Evolutionary conservation across 2,113 vertebrate species (phyloP), one percentile per base, ranked within the genome.

Genomic region (Xenotilapia caudafasciata): DNA sequence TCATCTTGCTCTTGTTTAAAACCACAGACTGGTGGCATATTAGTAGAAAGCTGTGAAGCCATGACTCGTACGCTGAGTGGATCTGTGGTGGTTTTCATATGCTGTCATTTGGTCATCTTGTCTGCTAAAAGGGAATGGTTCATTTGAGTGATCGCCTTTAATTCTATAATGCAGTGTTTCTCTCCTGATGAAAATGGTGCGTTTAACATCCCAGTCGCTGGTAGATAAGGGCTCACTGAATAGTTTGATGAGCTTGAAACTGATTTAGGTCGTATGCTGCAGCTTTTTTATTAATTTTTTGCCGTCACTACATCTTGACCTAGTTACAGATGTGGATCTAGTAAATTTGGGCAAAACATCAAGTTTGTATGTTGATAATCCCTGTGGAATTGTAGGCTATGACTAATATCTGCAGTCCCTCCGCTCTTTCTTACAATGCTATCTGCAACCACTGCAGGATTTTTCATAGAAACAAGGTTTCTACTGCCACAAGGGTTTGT

Each of bases 341-440:
- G 2, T 8, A 51, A 33, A 77, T 49, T 77, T 77, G 45, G 45
- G 45, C 23, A 77, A 49, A 49, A 77, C 45, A 31, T 77, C 26
- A 77, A 51, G 45, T 77, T 49, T 77, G 26, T 51, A 77, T 51
- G 70, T 75, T 49, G 42, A 75, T 75, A 75, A 75, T 49, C 70
- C 70, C 23, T 19, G 15, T 49, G 42, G 42, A 49, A 28, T 47
- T 75, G 70, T 75, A 49, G 70, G 70, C 15, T 75, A 5, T 75
- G 68, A 47, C 40, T 47, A 75, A 49, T 49, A 47, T 3, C 23
- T 19, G 15, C 42, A 49, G 42, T 77, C 42, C 42, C 42, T 4
- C 6, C 2, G 5, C 42, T 77, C 10, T 77, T 77, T 49, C 23
- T 12, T 77, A 77, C 9, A 15, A 5, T 49, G 42, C 23, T 77